A percentile compares a stretch with the other conserved stretches of the same genome.
These are phyloP conservation scores for Oenanthe oenanthe DNA, from an alignment of 2,113 vertebrate species.

Conservation along the genomic window DNA sequence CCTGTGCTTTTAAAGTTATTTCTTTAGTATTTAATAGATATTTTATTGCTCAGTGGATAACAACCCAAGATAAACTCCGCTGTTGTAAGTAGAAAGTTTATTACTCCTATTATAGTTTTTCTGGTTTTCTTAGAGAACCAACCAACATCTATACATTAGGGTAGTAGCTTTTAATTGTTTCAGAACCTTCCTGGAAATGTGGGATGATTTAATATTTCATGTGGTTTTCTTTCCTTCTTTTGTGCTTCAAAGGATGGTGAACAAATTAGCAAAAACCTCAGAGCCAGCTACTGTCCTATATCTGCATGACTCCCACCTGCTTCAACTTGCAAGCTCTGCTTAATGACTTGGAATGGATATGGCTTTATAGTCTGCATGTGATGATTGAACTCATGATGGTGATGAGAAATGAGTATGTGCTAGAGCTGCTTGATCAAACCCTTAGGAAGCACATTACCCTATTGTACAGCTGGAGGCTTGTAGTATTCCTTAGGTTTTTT, in stretches of 20 bases:
- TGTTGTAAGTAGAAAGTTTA: neutral
- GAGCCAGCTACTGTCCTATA: neutral
- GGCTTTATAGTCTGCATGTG: neutral
- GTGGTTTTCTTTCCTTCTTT: neutral
- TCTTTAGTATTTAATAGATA: neutral
- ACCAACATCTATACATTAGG: neutral
- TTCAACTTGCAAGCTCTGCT: neutral
- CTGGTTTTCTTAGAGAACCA: neutral
- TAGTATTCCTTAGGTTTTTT: neutral
- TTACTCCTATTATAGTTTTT: neutral
- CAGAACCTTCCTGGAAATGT: neutral
- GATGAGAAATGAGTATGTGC: neutral
- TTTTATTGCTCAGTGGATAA: neutral
- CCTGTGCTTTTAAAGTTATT: neutral
- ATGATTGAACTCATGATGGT: neutral
- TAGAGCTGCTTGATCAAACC: neutral
- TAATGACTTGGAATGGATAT: neutral
- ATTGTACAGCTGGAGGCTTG: neutral
- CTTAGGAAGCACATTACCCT: neutral
- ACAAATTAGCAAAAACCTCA: slow-evolving; percentile 24
- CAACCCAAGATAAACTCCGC: neutral
- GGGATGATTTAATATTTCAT: slow-evolving; percentile 19
- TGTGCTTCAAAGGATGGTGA: slow-evolving; percentile 4
- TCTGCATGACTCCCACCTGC: neutral
- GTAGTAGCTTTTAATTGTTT: neutral